Evolutionary conservation across 1,140 invertebrate species (phyloP), one percentile per base, ranked within the genome.

Genomic region (Lanistes nyassanus): DNA sequence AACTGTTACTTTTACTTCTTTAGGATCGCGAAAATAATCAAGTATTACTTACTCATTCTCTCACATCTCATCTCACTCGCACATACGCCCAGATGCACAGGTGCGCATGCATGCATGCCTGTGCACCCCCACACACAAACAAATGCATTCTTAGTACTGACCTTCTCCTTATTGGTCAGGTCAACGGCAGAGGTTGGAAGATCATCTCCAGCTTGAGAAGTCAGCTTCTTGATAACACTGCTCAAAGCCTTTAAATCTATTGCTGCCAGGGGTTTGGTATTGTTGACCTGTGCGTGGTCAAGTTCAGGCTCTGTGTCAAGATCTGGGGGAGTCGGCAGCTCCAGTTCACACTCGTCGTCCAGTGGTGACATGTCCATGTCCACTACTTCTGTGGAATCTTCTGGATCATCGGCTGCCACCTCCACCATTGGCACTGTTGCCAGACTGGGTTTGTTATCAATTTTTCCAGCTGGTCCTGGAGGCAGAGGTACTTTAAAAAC

Each of bases 131-230:
- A n/a, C n/a, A n/a, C n/a, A n/a, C n/a, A n/a, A n/a, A n/a, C n/a
- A n/a, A n/a, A n/a, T n/a, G n/a, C n/a, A n/a, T n/a, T n/a, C n/a
- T n/a, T n/a, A 47, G 55, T 74, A 86, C 88, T 88, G 90, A 97
- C 96, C 93, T 97, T 98, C 91, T 97, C 96, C 91, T 98, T 97
- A 74, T 97, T 95, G 29, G 84, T 86, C 92, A 98, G 94, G 90
- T 98, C 97, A 26, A 97, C 96, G 6, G 96, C 97, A 65, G 96
- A 87, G 37, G 82, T 80, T n/a, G 86, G 83, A 29, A 85, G 89
- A 29, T 85, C 82, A 75, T 84, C 84, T 21, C 69, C 75, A 77
- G 80, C 37, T 76, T 83, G 60, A 31, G 80, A 74, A 5, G 76
- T 66, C 23, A 80, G 65, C 26, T 76, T 77, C 55, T 80, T 73